Evolutionary conservation across 1,140 invertebrate genomes (phyloP).

Genomic region (Ctenoplectra terminalis): DNA sequence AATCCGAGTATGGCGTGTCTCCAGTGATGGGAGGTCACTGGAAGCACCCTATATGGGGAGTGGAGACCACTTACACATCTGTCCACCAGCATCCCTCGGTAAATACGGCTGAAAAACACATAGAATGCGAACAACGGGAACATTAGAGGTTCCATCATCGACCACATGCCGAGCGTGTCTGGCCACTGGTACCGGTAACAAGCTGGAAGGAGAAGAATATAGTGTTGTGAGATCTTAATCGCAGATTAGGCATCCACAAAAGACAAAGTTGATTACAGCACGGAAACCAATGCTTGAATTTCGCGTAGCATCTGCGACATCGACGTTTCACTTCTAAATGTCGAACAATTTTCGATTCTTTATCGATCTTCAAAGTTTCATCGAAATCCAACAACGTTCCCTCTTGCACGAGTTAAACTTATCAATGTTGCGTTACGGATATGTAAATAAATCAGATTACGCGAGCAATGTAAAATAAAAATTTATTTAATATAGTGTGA

Average conservation of each 20-base stretch:
- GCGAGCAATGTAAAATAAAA: too few species aligned
- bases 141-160: slow-evolving; percentile 56
- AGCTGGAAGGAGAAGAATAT: slow-evolving; percentile 1
- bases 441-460: too few species aligned
- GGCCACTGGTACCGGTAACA: slow-evolving; percentile 42
- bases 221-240: slow-evolving; percentile 60
- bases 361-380: too few species aligned
- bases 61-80: slow-evolving; percentile 81
- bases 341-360: too few species aligned
- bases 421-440: too few species aligned
- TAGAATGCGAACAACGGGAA: slow-evolving; percentile 68
- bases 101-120: slow-evolving; percentile 65
- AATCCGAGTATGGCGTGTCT: neutral
- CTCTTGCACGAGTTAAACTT: too few species aligned
- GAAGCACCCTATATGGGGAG: slow-evolving; percentile 37
- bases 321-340: too few species aligned
- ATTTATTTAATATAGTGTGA: too few species aligned
- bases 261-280: slow-evolving; percentile 29
- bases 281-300: neutral
- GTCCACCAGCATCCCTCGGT: slow-evolving; percentile 79
- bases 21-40: slow-evolving; percentile 20
- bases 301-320: neutral
- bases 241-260: slow-evolving; percentile 17
- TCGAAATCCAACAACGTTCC: too few species aligned
- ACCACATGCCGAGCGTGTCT: slow-evolving; percentile 76